phyloP scores from a whole-genome alignment of 2,888 invertebrate genomes.

The Quadroppia sp. region DNA sequence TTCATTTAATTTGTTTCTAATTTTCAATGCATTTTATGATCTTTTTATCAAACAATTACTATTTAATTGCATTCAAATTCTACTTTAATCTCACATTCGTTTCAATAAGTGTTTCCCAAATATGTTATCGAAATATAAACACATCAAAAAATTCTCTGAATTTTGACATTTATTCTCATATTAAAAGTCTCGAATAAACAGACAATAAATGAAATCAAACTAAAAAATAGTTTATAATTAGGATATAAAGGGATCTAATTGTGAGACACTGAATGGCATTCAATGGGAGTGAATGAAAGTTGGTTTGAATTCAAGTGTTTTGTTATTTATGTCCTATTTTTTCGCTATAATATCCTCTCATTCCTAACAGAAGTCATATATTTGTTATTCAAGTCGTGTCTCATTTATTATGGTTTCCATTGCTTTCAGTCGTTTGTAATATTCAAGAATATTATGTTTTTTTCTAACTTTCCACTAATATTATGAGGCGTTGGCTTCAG shows the following conservation, averaged over 20 bases:
- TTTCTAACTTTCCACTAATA: constrained; percentile 20
- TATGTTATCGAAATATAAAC: too few relatives aligned
- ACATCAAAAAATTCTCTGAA: too few relatives aligned
- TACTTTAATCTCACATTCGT: too few relatives aligned
- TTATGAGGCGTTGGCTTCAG: constrained; percentile 6
- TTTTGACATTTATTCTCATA: too few relatives aligned
- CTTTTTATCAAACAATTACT: too few relatives aligned
- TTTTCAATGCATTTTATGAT: too few relatives aligned
- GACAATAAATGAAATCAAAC: background rate
- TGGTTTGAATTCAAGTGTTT: background rate
- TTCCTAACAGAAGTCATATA: background rate
- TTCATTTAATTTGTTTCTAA: too few relatives aligned
- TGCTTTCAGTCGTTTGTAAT: background rate
- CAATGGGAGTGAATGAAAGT: background rate
- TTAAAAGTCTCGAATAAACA: too few relatives aligned
- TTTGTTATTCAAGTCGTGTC: constrained; percentile 30
- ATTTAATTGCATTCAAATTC: too few relatives aligned
- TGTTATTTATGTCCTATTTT: background rate
- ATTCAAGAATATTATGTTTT: background rate
- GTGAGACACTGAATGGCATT: background rate
- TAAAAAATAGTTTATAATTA: background rate
- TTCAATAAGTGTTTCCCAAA: too few relatives aligned
- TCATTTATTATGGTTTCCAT: constrained; percentile 14
- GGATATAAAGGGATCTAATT: background rate
- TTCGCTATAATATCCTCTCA: background rate